These are phyloP conservation scores for Liopterus haemorrhoidalis DNA, from an alignment of 2,888 invertebrate genomes.

Conservation along the genomic window DNA sequence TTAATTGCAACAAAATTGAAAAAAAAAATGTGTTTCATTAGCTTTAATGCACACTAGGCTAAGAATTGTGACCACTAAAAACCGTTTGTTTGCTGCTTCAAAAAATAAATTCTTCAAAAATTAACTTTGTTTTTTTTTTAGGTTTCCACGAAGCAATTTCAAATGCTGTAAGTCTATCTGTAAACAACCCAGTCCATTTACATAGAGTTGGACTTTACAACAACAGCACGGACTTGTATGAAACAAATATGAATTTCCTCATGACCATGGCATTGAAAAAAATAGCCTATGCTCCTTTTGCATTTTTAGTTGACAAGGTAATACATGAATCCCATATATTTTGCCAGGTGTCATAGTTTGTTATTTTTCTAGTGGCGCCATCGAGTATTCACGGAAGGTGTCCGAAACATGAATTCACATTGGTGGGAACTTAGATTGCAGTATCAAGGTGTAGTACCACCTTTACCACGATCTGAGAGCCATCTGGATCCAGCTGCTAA, in stretches of 20 bases:
- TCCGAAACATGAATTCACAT: constrained; percentile 61
- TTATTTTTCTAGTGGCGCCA: constrained; percentile 64
- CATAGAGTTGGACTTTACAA: constrained; percentile 65
- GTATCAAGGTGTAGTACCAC: constrained; percentile 70
- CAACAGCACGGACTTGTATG: constrained; percentile 59
- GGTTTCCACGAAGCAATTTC: constrained; percentile 84
- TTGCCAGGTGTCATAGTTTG: not conserved
- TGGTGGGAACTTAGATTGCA: constrained; percentile 72
- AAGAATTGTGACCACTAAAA: no score
- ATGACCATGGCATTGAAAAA: constrained; percentile 74
- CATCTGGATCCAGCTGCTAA: constrained; percentile 83
- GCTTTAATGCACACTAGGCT: no score
- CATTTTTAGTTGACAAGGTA: constrained; percentile 73
- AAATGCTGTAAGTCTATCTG: constrained; percentile 70
- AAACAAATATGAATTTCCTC: constrained; percentile 70
- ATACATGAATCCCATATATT: constrained; percentile 20
- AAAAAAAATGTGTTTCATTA: not conserved
- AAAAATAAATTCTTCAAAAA: constrained; percentile 8
- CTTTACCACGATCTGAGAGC: constrained; percentile 59
- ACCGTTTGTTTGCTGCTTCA: not conserved
- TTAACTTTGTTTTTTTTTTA: constrained; percentile 39
- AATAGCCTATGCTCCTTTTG: constrained; percentile 71
- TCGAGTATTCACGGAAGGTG: constrained; percentile 69
- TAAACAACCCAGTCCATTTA: constrained; percentile 70
- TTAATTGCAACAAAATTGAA: constrained; percentile 7